Evolutionary conservation across 2,888 invertebrate species (phyloP), one percentile per base, ranked within the genome.

Genomic region (Panopea generosa): DNA sequence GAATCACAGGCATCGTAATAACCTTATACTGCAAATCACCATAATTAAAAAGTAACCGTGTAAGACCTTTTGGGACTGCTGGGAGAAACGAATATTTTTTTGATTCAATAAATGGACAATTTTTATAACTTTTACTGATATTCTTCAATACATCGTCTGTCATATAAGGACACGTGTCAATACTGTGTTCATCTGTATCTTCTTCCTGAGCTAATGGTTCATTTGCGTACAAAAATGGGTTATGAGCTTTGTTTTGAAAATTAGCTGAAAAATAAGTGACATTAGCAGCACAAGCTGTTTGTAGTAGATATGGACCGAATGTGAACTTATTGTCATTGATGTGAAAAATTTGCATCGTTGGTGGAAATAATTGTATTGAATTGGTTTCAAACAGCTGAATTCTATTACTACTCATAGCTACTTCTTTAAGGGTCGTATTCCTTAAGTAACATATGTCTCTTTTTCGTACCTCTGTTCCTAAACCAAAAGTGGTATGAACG

Each of bases 381-480:
- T 76, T 69, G 18, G 43, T 49, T 38, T 75, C 75, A 9, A 76
- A 2, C 6, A 50, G 14, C n/a, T 52, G 43, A 0, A 79, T 50
- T 20, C 71, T 45, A 52, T 75, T 75, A 9, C 53, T 63, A 20
- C 49, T 49, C 1, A 79, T 3, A 11, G 49, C 47, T 24, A 79
- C 4, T 52, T 72, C 72, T 29, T 27, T 43, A 9, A 79, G 18
- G 2, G 60, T 57, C 38, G 72, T 76, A 50, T 79, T 79, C 26
- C 52, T 16, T 2, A 79, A 26, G 40, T 55, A 79, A 47, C 79
- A 76, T 2, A 79, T n/a, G 40, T 79, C 72, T n/a, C 50, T 40
- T 18, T 55, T 50, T 0, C 16, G 40, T 14, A 79, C 1, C 20
- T 52, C 11, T 0, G 65, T 73, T 4, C 57, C 52, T 0, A 59